Base-by-base conservation (phyloP, 2,113 vertebrate species). In the Solea solea region DNA sequence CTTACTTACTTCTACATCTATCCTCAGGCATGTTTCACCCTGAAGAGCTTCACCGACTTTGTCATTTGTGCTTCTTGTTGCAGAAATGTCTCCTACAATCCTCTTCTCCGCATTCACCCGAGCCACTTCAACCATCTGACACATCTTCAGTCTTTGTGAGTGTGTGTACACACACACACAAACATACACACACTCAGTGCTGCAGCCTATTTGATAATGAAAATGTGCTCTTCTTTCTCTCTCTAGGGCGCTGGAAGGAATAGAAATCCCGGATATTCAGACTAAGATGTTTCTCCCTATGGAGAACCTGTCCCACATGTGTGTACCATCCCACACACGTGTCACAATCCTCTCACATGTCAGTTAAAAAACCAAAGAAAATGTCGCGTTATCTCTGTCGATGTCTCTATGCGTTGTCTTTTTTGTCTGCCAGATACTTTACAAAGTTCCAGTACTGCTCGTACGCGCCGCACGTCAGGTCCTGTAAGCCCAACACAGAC, bases 401-500 rank as follows among this genome's bases (percentile, higher is more conserved):
- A 50, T 70, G 10, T 62, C 34, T 46, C 9, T 1, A 39, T n/a
- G 15, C 7, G 42, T 69, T 7, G 0, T 53, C 9, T 14, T 46
- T 42, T 51, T 13, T 54, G 50, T 48, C 40, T 49, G 4, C 7
- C 64, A 96, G 94, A 86, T 96, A 95, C 86, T 95, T 96, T 81
- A 95, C 92, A 89, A 94, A 86, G 70, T 95, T 96, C 90, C 92
- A 93, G 59, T 96, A 95, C 69, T 95, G 94, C 83, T 95, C 95
- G 39, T 95, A 94, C 48, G 94, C 88, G 14, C 93, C 95, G 44
- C 95, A 94, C 9, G 90, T 96, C 52, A 83, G 88, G 81, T 93
- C 94, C 73, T 95, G 95, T 81, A 95, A 94, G 79, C 95, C 95
- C 77, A 93, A 94, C 90, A 95, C 93, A 27, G 95, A 95, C 0